Evolutionary conservation across 2,888 invertebrate genomes (phyloP), one percentile per base, ranked within the genome.

Genomic region (Metalampra italica): DNA sequence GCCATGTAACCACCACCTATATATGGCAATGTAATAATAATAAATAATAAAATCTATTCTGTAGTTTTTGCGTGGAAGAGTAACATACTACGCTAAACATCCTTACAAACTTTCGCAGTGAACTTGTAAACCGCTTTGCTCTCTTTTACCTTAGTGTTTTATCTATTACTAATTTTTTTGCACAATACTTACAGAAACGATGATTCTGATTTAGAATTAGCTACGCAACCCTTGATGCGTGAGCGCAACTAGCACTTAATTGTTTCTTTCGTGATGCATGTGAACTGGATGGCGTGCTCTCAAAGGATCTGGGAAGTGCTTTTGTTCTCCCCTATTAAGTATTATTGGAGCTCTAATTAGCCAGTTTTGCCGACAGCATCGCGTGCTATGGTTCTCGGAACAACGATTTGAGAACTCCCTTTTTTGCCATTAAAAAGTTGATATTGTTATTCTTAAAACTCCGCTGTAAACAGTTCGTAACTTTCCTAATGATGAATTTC

Each of bases 281-380:
- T 57, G 73, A 77, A 72, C 62, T 15, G 51, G 50, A 69, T 78
- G 65, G 78, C 78, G 75, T 78, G 74, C 51, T 61, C 58, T 55
- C 61, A 64, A 67, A 66, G 56, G 63, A 61, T 61, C 56, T 52
- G 51, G 60, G 48, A 56, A 62, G 52, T n/a, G 9, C 36, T 64
- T 68, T 71, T 66, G 68, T 72, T 73, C 58, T 54, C 54, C 47
- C 43, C 46, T 52, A 64, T 66, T 60, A 60, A 56, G 49, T 54
- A 57, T 55, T 62, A 60, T 62, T 59, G 57, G 56, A 54, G 52
- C 53, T 59, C 62, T 66, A 73, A 75, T 75, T 73, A 66, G 59
- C 7, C 11, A 52, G 61, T 63, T 64, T 63, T 50, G 64, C 69
- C 69, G 65, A 64, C 74, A 64, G 57, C 54, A 51, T 56, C 51